Evolutionary conservation across 2,888 invertebrate species (phyloP).

Genomic region (Xanthorhoe spadicearia): DNA sequence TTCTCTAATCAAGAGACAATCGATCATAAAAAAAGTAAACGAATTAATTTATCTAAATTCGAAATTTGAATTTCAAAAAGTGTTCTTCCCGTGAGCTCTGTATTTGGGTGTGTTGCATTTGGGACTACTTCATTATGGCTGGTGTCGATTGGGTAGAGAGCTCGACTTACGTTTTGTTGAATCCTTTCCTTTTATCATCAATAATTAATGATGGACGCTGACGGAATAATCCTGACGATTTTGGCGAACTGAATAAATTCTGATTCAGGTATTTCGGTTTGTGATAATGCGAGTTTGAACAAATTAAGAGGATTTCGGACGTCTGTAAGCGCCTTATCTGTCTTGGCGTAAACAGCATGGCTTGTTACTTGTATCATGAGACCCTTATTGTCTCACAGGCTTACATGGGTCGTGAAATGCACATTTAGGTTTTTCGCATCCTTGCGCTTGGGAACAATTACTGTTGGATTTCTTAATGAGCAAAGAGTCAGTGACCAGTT

Average conservation of each 20-base stretch:
- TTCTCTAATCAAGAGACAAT: conserved; percentile 32
- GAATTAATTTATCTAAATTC: conserved; percentile 30
- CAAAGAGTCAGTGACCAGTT: conserved; percentile 12
- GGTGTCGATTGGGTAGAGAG: conserved; percentile 67
- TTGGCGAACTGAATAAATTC: conserved; percentile 35
- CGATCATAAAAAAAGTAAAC: conserved; percentile 26
- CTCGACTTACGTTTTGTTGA: conserved; percentile 46
- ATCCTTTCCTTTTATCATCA: conserved; percentile 61
- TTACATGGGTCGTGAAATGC: conserved; percentile 20
- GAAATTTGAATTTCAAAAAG: conserved; percentile 56
- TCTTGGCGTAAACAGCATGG: conserved; percentile 6
- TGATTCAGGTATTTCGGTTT: conserved; percentile 44
- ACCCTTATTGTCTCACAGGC: conserved; percentile 5
- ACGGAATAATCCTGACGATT: conserved; percentile 49
- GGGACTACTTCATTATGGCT: conserved; percentile 65
- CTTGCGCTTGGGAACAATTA: conserved; percentile 4
- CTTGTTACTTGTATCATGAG: conserved; percentile 4
- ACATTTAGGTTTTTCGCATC: conserved; percentile 16
- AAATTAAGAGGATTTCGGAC: conserved; percentile 42
- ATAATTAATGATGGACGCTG: conserved; percentile 64
- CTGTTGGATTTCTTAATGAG: conserved; percentile 17
- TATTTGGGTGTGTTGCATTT: conserved; percentile 59
- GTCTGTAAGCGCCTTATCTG: conserved; percentile 9
- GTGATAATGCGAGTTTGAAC: conserved; percentile 47
- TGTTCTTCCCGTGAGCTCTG: conserved; percentile 46